Evolutionary conservation across 2,113 vertebrate genomes (phyloP).

Genomic region (Lampris incognitus): DNA sequence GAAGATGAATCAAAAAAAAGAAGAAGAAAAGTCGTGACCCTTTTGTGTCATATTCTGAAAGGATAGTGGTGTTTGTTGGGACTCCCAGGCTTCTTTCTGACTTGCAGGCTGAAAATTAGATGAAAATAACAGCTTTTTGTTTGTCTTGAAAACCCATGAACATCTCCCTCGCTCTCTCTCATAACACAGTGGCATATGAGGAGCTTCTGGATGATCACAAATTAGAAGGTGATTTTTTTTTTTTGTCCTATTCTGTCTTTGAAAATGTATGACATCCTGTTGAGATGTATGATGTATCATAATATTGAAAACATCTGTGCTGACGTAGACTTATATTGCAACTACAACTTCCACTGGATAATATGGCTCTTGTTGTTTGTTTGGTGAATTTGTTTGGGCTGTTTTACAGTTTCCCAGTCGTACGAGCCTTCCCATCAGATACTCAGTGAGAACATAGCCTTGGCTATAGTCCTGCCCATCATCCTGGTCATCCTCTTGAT

Average conservation of each 20-base stretch:
- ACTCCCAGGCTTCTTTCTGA: background rate
- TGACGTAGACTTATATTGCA: no score
- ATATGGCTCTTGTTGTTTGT: background rate
- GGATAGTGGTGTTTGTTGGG: background rate
- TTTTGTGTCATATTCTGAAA: background rate
- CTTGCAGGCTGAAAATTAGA: background rate
- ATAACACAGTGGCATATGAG: constrained; percentile 86
- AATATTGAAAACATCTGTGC: no score
- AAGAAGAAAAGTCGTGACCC: background rate
- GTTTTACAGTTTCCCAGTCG: constrained; percentile 86
- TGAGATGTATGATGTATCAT: no score
- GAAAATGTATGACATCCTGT: background rate
- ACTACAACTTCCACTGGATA: no score
- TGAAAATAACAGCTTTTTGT: background rate
- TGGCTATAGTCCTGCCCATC: constrained; percentile 92
- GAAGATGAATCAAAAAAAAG: background rate
- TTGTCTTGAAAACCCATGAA: background rate
- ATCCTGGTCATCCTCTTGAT: constrained; percentile 92
- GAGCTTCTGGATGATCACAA: constrained; percentile 91
- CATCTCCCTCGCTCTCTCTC: constrained; percentile 17
- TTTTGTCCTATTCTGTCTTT: background rate
- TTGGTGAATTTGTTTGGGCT: background rate
- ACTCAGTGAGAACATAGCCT: constrained; percentile 90
- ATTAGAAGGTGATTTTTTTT: constrained; percentile 84
- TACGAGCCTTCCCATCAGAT: constrained; percentile 90